Evolutionary conservation across 2,797 vertebrate species (phyloP).

Genomic region (Poecilia gillii): DNA sequence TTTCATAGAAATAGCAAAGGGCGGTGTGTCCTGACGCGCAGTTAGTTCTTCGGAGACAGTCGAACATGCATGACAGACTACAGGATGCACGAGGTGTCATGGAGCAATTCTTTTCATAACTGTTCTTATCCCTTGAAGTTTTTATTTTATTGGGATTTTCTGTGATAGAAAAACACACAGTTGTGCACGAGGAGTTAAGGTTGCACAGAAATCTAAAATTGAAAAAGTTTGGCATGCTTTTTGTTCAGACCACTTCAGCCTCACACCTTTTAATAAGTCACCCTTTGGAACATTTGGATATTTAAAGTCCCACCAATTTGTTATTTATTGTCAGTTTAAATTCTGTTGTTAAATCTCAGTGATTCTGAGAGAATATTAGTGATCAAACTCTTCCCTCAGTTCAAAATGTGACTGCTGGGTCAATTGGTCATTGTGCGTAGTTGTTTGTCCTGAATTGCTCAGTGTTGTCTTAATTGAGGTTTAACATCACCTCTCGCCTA

Average conservation of each 20-base stretch:
- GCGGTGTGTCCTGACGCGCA: slow-evolving; percentile 57
- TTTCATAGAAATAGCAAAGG: slow-evolving; percentile 65
- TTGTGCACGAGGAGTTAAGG: neutral
- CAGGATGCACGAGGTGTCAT: slow-evolving; percentile 41
- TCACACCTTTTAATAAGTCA: neutral
- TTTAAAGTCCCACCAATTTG: neutral
- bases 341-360: neutral
- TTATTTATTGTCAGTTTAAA: neutral
- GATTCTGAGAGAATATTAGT: neutral
- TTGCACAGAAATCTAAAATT: neutral
- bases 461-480: neutral
- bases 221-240: neutral
- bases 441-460: neutral
- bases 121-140: neutral
- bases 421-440: neutral
- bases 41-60: slow-evolving; percentile 37
- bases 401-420: neutral
- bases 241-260: neutral
- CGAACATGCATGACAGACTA: slow-evolving; percentile 42
- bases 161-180: neutral
- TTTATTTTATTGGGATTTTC: neutral
- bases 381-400: neutral
- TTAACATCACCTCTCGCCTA: neutral
- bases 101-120: slow-evolving; percentile 32
- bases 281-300: neutral